phyloP scores from a whole-genome alignment of 2,888 invertebrate species.

The Sipha maydis region DNA sequence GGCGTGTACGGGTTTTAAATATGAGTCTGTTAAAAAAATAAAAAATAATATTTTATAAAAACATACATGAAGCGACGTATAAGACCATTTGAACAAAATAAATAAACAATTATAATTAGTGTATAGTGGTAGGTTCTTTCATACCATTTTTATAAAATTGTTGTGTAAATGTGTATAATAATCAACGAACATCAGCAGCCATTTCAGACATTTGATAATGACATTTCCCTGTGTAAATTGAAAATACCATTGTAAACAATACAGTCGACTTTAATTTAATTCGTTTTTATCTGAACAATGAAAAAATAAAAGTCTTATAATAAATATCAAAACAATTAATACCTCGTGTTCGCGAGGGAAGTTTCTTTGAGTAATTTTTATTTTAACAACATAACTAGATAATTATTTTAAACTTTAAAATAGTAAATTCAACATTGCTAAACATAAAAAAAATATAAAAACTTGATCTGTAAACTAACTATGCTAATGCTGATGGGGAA shows the following conservation, averaged over 20 bases:
- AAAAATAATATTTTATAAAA: too few species aligned
- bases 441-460: too few species aligned
- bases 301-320: background rate
- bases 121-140: too few species aligned
- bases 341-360: background rate
- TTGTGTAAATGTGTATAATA: background rate
- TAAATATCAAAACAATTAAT: background rate
- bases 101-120: background rate
- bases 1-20: too few species aligned
- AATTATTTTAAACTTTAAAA: too few species aligned
- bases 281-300: background rate
- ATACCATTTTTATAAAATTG: too few species aligned
- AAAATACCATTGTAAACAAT: background rate
- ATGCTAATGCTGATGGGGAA: too few species aligned
- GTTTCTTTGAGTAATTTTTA: background rate
- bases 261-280: background rate
- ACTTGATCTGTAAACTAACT: too few species aligned
- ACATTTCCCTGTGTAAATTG: background rate
- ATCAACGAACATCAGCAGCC: background rate
- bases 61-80: background rate
- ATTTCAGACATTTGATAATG: background rate
- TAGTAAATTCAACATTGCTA: too few species aligned
- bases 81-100: background rate
- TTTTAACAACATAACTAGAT: background rate
- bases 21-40: too few species aligned